These are phyloP conservation scores for Melanotaenia boesemani DNA, from an alignment of 2,797 vertebrate species.

Conservation along the genomic window DNA sequence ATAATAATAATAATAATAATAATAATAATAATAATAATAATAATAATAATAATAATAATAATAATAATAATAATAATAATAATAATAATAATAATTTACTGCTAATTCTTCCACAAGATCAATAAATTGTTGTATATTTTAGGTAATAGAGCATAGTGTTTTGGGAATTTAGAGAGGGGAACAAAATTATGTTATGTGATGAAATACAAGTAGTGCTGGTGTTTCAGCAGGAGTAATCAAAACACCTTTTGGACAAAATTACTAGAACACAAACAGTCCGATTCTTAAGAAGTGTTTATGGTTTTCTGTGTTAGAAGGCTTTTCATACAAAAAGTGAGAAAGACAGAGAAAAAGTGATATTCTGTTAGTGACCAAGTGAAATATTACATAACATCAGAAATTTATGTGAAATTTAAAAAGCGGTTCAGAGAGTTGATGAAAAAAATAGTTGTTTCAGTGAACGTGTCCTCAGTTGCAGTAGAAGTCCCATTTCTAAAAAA, in stretches of 20 bases:
- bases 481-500: constrained; percentile 91
- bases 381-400: too few relatives aligned
- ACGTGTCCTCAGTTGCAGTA: constrained; percentile 84
- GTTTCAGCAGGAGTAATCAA: background rate
- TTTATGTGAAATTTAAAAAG: background rate
- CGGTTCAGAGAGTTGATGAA: background rate
- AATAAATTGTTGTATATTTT: too few relatives aligned
- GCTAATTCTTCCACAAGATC: too few relatives aligned
- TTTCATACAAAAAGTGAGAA: background rate
- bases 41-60: too few relatives aligned
- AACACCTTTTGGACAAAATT: background rate
- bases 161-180: background rate
- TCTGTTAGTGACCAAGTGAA: too few relatives aligned
- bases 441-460: background rate
- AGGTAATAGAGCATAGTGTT: too few relatives aligned
- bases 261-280: background rate
- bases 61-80: too few relatives aligned
- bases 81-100: too few relatives aligned
- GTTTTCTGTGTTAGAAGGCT: background rate
- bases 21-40: too few relatives aligned
- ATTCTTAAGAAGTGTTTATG: background rate
- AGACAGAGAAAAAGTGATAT: background rate
- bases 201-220: background rate
- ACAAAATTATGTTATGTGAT: background rate
- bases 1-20: too few relatives aligned